phyloP scores from a whole-genome alignment of 2,797 vertebrate genomes.

The Myripristis murdjan region DNA sequence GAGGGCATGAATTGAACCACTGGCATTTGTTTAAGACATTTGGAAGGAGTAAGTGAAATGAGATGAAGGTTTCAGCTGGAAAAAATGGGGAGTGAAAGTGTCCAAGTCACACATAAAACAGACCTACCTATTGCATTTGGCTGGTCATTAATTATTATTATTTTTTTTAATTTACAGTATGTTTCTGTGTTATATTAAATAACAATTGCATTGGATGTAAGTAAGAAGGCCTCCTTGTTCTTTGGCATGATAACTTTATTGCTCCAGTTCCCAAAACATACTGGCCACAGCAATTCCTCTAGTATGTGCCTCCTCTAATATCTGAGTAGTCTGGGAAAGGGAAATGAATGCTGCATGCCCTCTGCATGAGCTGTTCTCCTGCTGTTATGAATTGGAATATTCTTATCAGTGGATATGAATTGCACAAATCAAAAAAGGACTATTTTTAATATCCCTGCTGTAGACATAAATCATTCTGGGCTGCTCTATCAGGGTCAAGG shows the following conservation, averaged over 20 bases:
- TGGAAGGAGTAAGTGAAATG: conserved; percentile 72
- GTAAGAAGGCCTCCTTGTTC: conserved; percentile 66
- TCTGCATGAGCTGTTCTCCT: conserved; percentile 51
- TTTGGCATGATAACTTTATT: conserved; percentile 75
- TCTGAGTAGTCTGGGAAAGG: conserved; percentile 61
- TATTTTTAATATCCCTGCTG: conserved; percentile 55
- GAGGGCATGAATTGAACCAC: conserved; percentile 63
- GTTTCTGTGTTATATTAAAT: conserved; percentile 73
- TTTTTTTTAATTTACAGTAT: conserved; percentile 34
- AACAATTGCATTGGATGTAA: conserved; percentile 70
- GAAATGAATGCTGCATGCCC: conserved; percentile 67
- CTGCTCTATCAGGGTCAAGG: conserved; percentile 65
- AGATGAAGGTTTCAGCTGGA: conserved; percentile 68
- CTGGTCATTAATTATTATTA: conserved; percentile 72
- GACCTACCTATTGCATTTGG: conserved; percentile 66
- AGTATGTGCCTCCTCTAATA: conserved; percentile 51
- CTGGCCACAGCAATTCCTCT: conserved; percentile 63
- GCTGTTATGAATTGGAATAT: conserved; percentile 42
- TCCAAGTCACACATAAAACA: conserved; percentile 72
- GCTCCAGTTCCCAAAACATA: conserved; percentile 67
- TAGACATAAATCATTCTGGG: conserved; percentile 55
- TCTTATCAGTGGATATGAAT: conserved; percentile 75
- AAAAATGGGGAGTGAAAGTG: conserved; percentile 37
- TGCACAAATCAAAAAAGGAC: conserved; percentile 59
- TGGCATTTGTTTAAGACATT: conserved; percentile 75